phyloP scores from a whole-genome alignment of 2,113 vertebrate genomes.

The Pheucticus melanocephalus region DNA sequence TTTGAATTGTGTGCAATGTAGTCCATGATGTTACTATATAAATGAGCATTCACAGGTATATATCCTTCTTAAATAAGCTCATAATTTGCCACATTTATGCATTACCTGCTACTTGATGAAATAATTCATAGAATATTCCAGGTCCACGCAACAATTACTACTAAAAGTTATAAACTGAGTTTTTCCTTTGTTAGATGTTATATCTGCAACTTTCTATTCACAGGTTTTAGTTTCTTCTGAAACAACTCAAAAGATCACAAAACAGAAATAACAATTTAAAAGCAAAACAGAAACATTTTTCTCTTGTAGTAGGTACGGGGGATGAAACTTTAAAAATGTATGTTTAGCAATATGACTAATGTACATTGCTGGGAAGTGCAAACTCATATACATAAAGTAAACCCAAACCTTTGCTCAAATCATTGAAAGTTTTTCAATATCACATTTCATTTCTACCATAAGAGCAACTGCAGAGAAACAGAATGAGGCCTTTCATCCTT shows the following conservation, averaged over 20 bases:
- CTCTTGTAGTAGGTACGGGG: neutral
- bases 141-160: neutral
- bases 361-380: neutral
- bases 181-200: neutral
- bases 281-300: neutral
- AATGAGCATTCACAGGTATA: neutral
- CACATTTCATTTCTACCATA: neutral
- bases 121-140: neutral
- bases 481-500: neutral
- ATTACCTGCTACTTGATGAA: neutral
- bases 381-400: neutral
- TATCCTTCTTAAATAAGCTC: neutral
- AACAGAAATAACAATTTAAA: neutral
- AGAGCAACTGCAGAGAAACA: neutral
- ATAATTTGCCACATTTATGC: neutral
- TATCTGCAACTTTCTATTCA: neutral
- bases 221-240: neutral
- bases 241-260: neutral
- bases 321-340: neutral
- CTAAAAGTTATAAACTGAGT: neutral
- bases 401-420: neutral
- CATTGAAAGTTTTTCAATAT: neutral
- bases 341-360: neutral
- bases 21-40: neutral
- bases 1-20: neutral